Base-by-base conservation (phyloP, 1,140 invertebrate species). In the Drosophila insularis region DNA sequence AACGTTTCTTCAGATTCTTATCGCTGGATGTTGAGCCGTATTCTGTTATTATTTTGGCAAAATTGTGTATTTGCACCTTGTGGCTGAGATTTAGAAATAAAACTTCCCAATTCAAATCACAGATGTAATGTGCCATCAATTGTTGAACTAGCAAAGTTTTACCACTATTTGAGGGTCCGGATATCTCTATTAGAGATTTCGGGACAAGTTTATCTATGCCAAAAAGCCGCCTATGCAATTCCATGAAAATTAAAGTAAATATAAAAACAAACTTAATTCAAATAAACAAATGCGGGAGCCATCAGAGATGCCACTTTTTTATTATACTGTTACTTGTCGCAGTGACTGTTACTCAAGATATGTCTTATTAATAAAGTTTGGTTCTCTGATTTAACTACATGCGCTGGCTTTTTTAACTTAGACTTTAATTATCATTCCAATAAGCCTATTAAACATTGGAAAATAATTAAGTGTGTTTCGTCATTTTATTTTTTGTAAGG, bases 91-190 rank as follows among this genome's bases (percentile, higher is more conserved):
- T 71, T 1, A 71, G 27, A 8, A 68, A 19, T 1, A 43, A 3
- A 13, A 62, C 21, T 10, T n/a, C 23, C 14, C 56, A 65, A 14
- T 55, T 61, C 2, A 61, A 8, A 5, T 65, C 23, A 31, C 35
- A 50, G 23, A 71, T 19, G 7, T 58, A 62, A 2, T 55, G 50
- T 23, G 64, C 64, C 19, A 71, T 27, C n/a, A 71, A 8, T 2
- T 71, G 56, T 32, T 71, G 69, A 14, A 68, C 35, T 19, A 71
- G 17, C 10, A 62, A 14, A 13, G 64, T 71, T 39, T 71, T 71
- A 1, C 65, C 69, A 31, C 56, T 68, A 4, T 71, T 19, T 8
- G 27, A 23, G 6, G 58, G 58, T 0, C 69, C 69, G 5, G 64
- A 68, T 19, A 71, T 71, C 21, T 71, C 69, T 7, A 55, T 37